Evolutionary conservation across 2,888 invertebrate genomes (phyloP), one percentile per base, ranked within the genome.

Genomic region (Drosophila kanekoi): DNA sequence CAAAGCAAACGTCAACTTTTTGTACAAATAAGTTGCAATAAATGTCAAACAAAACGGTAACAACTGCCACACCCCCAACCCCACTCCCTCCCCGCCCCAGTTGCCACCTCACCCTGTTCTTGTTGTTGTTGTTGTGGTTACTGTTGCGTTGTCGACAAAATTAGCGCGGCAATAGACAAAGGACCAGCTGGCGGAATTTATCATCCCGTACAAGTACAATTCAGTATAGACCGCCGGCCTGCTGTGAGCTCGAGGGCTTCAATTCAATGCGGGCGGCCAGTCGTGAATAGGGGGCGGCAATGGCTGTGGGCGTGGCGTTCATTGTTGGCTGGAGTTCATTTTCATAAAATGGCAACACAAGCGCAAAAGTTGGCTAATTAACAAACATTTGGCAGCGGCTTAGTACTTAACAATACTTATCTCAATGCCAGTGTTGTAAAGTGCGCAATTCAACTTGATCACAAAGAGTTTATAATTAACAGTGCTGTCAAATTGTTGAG

Each of bases 321-420:
- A 43, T 33, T 64, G 43, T 43, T 2, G 37, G 43, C n/a, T 32
- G 16, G 41, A 16, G 47, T 32, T 57, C 43, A 62, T 57, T 52
- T 8, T 33, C 32, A 44, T 65, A n/a, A 66, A 44, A 44, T 44
- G 33, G 16, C 43, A 40, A 48, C 52, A 59, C 37, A 62, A 67
- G 52, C 67, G 49, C 32, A 63, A 72, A 80, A 84, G 56, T 81
- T 64, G 63, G 62, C 87, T 84, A 87, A 87, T 87, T 87, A 81
- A 63, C 65, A 28, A 51, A 40, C 28, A 44, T 60, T 51, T 58
- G 37, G 20, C 13, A 16, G 32, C 37, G 38, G 37, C 51, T 43
- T 35, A 48, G 43, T n/a, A 14, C 41, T 14, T 49, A 20, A 63
- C 23, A 32, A 33, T 44, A 75, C 43, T 51, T 47, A 44, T 20